Evolutionary conservation across 2,113 vertebrate species (phyloP).

Genomic region (Oxygymnocypris stewartii): DNA sequence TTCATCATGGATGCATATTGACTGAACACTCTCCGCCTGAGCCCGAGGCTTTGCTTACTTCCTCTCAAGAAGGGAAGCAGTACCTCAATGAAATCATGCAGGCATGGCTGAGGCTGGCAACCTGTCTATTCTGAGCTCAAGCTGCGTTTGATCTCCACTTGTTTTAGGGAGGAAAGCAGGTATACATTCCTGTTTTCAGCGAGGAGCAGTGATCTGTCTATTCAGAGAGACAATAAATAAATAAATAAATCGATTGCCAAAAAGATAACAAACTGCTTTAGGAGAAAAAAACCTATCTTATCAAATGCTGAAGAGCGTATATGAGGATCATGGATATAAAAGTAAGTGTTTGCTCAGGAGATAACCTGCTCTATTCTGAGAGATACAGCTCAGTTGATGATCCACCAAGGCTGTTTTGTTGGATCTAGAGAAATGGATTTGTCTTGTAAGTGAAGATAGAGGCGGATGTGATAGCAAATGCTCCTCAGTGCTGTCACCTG

Average conservation of each 20-base stretch:
- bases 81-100: slow-evolving; percentile 60
- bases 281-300: slow-evolving; percentile 21
- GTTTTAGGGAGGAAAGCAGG: slow-evolving; percentile 57
- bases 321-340: slow-evolving; percentile 10
- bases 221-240: slow-evolving; percentile 59
- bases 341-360: slow-evolving; percentile 1
- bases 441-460: not conserved
- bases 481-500: not conserved
- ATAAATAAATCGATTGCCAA: slow-evolving; percentile 47
- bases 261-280: not conserved
- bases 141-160: slow-evolving; percentile 67
- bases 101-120: slow-evolving; percentile 59
- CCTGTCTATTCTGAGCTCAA: slow-evolving; percentile 65
- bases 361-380: slow-evolving; percentile 12
- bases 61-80: slow-evolving; percentile 32
- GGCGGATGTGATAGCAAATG: no score
- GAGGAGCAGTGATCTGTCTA: slow-evolving; percentile 54
- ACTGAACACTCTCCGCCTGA: not conserved
- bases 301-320: slow-evolving; percentile 9
- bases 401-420: not conserved
- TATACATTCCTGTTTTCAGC: slow-evolving; percentile 59
- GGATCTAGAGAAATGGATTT: slow-evolving; percentile 23
- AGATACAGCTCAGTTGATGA: slow-evolving; percentile 14
- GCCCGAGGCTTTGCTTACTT: slow-evolving; percentile 1
- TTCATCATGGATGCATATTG: slow-evolving; percentile 28